Percentiles rank a stretch among this genome's conserved stretches.
Evolutionary conservation across 2,888 invertebrate species (phyloP).

Genomic region (Ischnura elegans): DNA sequence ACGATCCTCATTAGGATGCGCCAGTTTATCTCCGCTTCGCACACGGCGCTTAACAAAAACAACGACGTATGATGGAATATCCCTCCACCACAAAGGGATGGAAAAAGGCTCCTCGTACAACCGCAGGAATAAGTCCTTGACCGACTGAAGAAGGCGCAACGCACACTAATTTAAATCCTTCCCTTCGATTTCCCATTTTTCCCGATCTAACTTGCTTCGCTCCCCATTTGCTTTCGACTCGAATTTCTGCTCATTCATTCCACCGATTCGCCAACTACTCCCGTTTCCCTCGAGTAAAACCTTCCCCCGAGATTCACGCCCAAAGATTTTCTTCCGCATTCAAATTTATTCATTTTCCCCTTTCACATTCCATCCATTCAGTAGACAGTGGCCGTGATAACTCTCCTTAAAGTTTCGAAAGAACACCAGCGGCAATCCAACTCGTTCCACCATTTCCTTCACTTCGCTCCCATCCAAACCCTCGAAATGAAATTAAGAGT

Average conservation of each 20-base stretch:
- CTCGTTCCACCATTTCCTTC: constrained; percentile 4
- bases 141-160: background rate
- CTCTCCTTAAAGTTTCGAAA: background rate
- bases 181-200: background rate
- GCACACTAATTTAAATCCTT: background rate
- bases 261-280: background rate
- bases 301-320: too few species aligned
- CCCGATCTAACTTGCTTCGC: background rate
- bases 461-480: background rate
- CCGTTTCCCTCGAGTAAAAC: background rate
- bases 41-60: background rate
- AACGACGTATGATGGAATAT: background rate
- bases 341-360: background rate
- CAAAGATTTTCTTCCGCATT: background rate
- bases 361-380: background rate
- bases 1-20: background rate
- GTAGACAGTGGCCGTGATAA: background rate
- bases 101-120: background rate
- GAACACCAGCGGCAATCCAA: background rate
- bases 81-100: too few species aligned
- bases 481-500: background rate
- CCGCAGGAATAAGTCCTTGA: background rate
- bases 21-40: background rate
- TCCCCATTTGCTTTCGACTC: background rate
- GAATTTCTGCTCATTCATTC: background rate